phyloP scores from a whole-genome alignment of 2,113 vertebrate species.

The Mesembrinibis cayennensis region DNA sequence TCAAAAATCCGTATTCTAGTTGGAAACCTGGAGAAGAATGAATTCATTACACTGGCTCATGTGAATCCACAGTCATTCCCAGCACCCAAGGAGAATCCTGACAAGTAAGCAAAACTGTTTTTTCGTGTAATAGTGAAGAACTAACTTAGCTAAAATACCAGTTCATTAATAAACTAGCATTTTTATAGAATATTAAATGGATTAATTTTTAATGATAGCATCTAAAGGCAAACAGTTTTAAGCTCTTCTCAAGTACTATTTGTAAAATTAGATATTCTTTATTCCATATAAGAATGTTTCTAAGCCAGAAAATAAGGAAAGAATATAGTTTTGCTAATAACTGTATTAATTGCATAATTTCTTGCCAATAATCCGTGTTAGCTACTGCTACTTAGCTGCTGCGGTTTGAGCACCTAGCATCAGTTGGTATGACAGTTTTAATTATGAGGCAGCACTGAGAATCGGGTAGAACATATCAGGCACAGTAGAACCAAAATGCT shows the following conservation, averaged over 20 bases:
- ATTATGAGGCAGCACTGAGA: background rate
- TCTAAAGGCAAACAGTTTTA: background rate
- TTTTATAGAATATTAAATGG: background rate
- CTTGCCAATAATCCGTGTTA: background rate
- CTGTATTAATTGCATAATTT: background rate
- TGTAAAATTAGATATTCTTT: background rate
- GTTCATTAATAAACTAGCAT: background rate
- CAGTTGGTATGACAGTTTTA: background rate
- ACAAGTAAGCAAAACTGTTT: slow-evolving; percentile 77
- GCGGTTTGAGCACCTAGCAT: background rate
- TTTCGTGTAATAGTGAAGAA: background rate
- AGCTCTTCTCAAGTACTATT: background rate
- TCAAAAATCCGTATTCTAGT: slow-evolving; percentile 92
- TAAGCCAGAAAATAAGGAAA: background rate
- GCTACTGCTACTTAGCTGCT: background rate
- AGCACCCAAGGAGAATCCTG: slow-evolving; percentile 78
- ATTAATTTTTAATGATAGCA: background rate
- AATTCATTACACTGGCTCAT: slow-evolving; percentile 85
- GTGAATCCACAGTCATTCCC: slow-evolving; percentile 87
- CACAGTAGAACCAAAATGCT: background rate
- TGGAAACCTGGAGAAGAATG: slow-evolving; percentile 87
- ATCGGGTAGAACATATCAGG: background rate
- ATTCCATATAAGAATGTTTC: background rate
- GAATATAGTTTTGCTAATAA: background rate
- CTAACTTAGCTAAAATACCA: background rate